Conservation (phyloP, 2,113 vertebrate genomes). For the Anas platyrhynchos region DNA sequence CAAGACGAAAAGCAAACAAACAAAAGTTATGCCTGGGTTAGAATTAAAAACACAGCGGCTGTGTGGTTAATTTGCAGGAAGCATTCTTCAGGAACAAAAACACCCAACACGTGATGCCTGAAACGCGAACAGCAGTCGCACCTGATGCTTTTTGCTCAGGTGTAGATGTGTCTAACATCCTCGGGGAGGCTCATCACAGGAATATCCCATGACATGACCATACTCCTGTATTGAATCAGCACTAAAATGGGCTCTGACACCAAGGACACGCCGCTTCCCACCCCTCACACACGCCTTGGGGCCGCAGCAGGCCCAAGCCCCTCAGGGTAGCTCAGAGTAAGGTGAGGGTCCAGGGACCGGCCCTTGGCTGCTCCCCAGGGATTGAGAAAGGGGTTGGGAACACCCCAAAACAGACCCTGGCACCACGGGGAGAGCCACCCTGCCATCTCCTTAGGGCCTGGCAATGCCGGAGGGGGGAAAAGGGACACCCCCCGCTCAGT, state of each 20-base stretch:
- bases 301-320: background rate
- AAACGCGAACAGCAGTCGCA: background rate
- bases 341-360: too few species aligned
- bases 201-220: fast-evolving
- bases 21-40: background rate
- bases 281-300: too few species aligned
- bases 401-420: background rate
- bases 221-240: background rate
- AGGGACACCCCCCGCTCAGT: too few species aligned
- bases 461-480: background rate
- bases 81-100: background rate
- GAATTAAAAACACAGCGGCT: background rate
- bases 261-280: too few species aligned
- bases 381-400: background rate
- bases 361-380: background rate
- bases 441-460: background rate
- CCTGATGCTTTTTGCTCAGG: background rate
- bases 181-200: background rate
- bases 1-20: background rate
- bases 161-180: fast-evolving
- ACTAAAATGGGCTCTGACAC: fast-evolving
- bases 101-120: fast-evolving
- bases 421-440: too few species aligned
- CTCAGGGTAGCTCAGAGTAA: too few species aligned
- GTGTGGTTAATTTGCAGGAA: background rate